phyloP scores from a whole-genome alignment of 2,888 invertebrate genomes.

The Caenorhabditis uteleia region DNA sequence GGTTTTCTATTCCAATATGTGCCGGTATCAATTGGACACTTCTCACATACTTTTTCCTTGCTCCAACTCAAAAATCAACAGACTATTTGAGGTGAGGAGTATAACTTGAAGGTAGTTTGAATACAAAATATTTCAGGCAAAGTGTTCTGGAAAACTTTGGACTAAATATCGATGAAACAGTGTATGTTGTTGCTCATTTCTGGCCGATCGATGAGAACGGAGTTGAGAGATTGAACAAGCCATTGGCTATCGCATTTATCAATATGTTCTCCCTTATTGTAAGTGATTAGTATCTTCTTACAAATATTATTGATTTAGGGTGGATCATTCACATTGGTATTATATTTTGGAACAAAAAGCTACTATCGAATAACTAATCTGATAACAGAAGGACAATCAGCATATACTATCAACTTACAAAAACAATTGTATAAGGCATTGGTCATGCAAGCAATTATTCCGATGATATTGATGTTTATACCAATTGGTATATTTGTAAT shows the following conservation, averaged over 20 bases:
- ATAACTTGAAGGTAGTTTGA: not conserved
- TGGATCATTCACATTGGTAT: constrained; percentile 13
- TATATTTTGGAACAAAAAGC: constrained; percentile 8
- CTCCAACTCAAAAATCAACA: not conserved
- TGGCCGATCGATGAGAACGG: constrained; percentile 3
- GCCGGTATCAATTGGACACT: not conserved
- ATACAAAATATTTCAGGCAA: constrained; percentile 6
- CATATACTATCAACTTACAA: constrained; percentile 12
- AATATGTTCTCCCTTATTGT: not conserved
- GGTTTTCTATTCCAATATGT: constrained; percentile 6
- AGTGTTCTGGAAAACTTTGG: constrained; percentile 1
- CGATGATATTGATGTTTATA: not conserved
- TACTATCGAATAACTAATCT: constrained; percentile 5
- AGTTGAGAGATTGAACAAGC: not conserved
- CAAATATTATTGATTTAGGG: not conserved
- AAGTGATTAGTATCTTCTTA: not conserved
- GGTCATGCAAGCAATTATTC: constrained; percentile 4
- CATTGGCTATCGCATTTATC: no score
- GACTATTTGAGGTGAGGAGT: not conserved
- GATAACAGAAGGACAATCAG: constrained; percentile 6
- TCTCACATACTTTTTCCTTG: not conserved
- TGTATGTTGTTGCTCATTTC: constrained; percentile 5
- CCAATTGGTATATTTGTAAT: not conserved
- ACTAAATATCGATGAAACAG: constrained; percentile 4
- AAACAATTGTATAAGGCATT: constrained; percentile 26